These are phyloP conservation scores for Rhinogobio ventralis DNA, from an alignment of 2,797 vertebrate genomes.

Conservation along the genomic window DNA sequence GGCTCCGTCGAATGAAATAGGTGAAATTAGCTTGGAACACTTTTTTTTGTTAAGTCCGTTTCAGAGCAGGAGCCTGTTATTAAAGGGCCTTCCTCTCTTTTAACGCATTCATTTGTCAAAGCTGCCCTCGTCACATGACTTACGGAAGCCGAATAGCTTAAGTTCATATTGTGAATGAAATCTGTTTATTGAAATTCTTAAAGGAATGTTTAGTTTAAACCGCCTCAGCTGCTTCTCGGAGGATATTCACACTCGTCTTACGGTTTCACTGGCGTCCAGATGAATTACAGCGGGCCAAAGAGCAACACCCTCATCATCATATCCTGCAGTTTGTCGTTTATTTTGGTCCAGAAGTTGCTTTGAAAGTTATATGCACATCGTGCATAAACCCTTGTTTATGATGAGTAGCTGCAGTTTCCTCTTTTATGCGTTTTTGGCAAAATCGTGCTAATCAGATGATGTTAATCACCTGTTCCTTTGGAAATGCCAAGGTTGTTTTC, in stretches of 20 bases:
- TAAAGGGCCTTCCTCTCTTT: not conserved
- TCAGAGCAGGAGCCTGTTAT: not conserved
- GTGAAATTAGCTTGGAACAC: not conserved
- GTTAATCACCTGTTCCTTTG: conserved; percentile 65
- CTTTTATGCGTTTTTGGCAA: conserved; percentile 55
- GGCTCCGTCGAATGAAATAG: not conserved
- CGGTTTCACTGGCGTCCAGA: not conserved
- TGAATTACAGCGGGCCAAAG: conserved; percentile 46
- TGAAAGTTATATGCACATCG: conserved; percentile 83
- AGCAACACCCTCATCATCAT: conserved; percentile 51
- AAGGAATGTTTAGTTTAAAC: conserved; percentile 27
- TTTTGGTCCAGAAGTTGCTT: conserved; percentile 60
- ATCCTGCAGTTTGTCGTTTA: conserved; percentile 70
- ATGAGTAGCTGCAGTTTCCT: conserved; percentile 19
- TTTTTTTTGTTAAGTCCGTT: not conserved
- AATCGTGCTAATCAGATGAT: conserved; percentile 68
- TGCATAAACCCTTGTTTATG: conserved; percentile 89
- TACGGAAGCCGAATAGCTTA: not conserved
- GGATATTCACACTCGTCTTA: not conserved
- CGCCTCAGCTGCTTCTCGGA: not conserved
- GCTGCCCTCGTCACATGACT: not conserved
- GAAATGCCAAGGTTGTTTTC: conserved; percentile 85
- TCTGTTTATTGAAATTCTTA: conserved; percentile 33
- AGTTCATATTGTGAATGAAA: conserved; percentile 29
- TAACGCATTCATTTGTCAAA: not conserved